These are phyloP conservation scores for Conistra vaccinii DNA, from an alignment of 2,888 invertebrate species.

Conservation along the genomic window DNA sequence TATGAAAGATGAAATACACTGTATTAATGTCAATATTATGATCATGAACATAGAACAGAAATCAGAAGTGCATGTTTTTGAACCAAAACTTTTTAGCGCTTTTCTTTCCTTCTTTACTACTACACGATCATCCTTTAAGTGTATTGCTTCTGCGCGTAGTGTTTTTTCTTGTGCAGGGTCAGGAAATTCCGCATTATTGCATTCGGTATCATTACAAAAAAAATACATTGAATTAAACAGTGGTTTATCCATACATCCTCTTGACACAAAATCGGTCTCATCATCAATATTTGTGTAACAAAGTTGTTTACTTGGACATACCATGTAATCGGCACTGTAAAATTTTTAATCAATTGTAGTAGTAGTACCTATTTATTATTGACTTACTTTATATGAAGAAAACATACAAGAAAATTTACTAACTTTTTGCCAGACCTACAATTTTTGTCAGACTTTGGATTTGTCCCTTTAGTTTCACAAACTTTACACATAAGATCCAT, in stretches of 20 bases:
- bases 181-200: constrained; percentile 70
- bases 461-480: constrained; percentile 77
- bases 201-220: constrained; percentile 74
- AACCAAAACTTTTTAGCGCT: background rate
- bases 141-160: constrained; percentile 14
- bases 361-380: background rate
- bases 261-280: constrained; percentile 72
- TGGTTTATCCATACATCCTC: constrained; percentile 79
- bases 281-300: constrained; percentile 80
- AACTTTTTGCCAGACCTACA: constrained; percentile 78
- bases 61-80: background rate
- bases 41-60: background rate
- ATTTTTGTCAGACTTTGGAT: constrained; percentile 69
- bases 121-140: constrained; percentile 11
- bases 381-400: background rate
- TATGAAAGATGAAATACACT: background rate
- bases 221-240: constrained; percentile 76
- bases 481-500: constrained; percentile 78
- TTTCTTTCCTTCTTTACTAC: background rate
- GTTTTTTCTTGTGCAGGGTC: constrained; percentile 44
- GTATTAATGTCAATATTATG: constrained; percentile 1
- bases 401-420: background rate
- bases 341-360: constrained; percentile 4
- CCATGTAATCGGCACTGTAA: constrained; percentile 78
- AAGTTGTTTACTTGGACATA: constrained; percentile 76